phyloP scores from a whole-genome alignment of 1,140 invertebrate genomes.

The Chymomyza costata region DNA sequence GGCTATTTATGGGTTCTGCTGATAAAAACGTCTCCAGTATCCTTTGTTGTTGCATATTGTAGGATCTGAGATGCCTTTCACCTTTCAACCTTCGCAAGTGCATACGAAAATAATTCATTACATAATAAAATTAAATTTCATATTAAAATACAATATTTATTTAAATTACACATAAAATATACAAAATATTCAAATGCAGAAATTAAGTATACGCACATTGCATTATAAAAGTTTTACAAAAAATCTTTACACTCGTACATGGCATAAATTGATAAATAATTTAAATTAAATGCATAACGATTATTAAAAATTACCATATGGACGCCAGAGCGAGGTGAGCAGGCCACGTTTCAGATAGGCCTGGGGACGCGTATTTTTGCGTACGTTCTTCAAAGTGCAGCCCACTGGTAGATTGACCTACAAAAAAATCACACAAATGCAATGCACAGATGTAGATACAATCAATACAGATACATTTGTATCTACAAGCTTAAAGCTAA shows the following conservation, averaged over 20 bases:
- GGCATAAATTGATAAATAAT: conserved; percentile 2
- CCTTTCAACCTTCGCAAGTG: no score
- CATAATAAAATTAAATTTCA: conserved; percentile 2
- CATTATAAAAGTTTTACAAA: conserved; percentile 8
- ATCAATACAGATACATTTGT: neutral
- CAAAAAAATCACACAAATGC: conserved; percentile 10
- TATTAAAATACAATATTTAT: conserved; percentile 32
- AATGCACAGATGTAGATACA: neutral
- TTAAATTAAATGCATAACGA: no score
- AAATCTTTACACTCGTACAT: no score
- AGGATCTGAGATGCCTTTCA: no score
- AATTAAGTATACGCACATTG: neutral
- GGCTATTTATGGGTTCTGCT: no score
- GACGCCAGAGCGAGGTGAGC: conserved; percentile 57
- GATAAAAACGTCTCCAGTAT: no score
- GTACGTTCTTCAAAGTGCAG: conserved; percentile 64
- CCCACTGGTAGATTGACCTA: conserved; percentile 63
- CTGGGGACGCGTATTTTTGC: conserved; percentile 32
- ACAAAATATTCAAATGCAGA: conserved; percentile 25
- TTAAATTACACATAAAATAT: conserved; percentile 35
- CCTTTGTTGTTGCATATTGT: no score
- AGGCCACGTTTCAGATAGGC: conserved; percentile 42
- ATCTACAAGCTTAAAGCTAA: neutral
- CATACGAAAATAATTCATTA: conserved; percentile 1
- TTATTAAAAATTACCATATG: conserved; percentile 36